These are phyloP conservation scores for Carlito syrichta DNA, from an alignment of 2,113 vertebrate genomes.

Conservation along the genomic window DNA sequence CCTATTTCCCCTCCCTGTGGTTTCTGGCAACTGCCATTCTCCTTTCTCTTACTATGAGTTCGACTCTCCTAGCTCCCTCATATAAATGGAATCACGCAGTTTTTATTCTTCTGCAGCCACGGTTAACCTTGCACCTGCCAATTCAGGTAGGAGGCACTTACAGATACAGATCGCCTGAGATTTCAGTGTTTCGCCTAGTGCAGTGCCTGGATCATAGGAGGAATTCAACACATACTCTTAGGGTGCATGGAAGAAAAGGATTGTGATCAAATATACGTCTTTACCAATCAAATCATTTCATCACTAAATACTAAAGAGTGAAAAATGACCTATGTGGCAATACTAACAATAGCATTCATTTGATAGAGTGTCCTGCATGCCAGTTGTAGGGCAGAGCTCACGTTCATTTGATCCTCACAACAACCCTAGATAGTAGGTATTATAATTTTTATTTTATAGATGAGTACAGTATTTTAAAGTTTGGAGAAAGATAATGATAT, in stretches of 20 bases:
- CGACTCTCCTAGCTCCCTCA: background rate
- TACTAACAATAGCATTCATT: background rate
- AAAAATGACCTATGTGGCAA: background rate
- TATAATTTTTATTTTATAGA: background rate
- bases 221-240: background rate
- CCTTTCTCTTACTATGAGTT: background rate
- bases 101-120: background rate
- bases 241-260: background rate
- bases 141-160: too few species aligned
- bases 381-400: background rate
- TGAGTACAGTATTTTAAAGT: background rate
- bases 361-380: background rate
- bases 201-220: accelerated
- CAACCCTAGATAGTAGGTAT: too few species aligned
- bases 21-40: background rate
- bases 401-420: background rate
- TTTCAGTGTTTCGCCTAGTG: background rate
- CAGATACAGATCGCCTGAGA: background rate
- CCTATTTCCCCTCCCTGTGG: background rate
- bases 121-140: background rate
- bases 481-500: background rate
- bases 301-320: background rate
- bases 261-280: background rate
- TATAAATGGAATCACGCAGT: background rate
- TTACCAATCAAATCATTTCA: background rate